Evolutionary conservation across 2,113 vertebrate genomes (phyloP).

Genomic region (Gallinago undulata): DNA sequence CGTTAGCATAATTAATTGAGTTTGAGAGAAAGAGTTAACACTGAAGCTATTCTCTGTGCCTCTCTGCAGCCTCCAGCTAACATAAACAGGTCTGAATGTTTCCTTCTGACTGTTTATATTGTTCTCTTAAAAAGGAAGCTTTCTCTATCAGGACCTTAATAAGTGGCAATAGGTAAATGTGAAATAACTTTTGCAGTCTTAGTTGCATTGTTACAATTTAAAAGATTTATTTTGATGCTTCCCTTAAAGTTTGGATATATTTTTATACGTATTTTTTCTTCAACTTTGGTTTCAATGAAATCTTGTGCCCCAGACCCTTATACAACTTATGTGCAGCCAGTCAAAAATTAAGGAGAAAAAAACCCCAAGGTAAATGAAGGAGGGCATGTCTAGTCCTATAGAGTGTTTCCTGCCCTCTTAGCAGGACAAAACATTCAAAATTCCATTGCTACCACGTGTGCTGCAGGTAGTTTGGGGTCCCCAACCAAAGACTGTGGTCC

Average conservation of each 20-base stretch:
- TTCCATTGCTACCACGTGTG: background rate
- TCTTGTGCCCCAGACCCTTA: background rate
- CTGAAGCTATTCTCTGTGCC: background rate
- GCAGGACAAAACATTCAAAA: background rate
- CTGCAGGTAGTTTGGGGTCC: accelerated
- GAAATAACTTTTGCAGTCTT: conserved; percentile 9
- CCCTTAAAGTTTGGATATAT: background rate
- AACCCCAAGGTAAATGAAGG: background rate
- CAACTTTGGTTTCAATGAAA: background rate
- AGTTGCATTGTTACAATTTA: background rate
- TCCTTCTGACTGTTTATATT: conserved; percentile 56
- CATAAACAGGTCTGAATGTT: conserved; percentile 65
- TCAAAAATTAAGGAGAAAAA: background rate
- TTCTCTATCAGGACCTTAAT: conserved; percentile 47
- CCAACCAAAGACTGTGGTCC: background rate
- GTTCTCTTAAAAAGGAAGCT: conserved; percentile 67
- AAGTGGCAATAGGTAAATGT: conserved; percentile 48
- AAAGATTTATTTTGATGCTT: background rate
- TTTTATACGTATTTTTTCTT: background rate
- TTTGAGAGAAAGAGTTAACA: conserved; percentile 8
- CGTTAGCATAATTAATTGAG: background rate
- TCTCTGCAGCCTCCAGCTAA: conserved; percentile 45
- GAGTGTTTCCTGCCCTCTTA: background rate
- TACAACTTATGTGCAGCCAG: background rate
- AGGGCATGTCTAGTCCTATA: background rate